A percentile compares a stretch with the other conserved stretches of the same genome.
Evolutionary conservation across 1,140 invertebrate species (phyloP).

Genomic region (Drosophila teissieri): DNA sequence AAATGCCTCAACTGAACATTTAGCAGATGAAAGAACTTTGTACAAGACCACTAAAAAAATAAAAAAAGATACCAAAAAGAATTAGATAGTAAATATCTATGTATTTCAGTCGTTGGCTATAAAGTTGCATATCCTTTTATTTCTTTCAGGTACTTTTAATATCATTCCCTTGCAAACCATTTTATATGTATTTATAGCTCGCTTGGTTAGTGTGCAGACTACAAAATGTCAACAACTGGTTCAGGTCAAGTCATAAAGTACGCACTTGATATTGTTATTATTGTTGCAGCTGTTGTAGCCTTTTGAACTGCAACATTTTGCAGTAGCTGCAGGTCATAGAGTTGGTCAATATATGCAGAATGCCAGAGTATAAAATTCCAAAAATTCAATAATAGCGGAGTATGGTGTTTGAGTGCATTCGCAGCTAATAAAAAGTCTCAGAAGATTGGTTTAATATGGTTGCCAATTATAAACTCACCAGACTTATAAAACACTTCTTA

Average conservation of each 20-base stretch:
- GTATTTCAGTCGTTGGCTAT: no score
- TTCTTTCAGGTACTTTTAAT: background rate
- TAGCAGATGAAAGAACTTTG: background rate
- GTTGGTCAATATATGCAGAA: conserved; percentile 1
- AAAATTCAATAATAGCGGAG: conserved; percentile 2
- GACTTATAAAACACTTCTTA: background rate
- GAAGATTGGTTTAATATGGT: no score
- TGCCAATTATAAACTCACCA: background rate
- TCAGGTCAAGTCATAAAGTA: conserved; percentile 14
- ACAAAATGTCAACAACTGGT: conserved; percentile 28
- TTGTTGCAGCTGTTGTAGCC: conserved; percentile 15
- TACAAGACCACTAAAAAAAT: background rate
- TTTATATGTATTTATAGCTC: background rate
- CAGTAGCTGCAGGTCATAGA: conserved; percentile 20
- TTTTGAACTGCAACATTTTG: conserved; percentile 14
- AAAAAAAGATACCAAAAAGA: background rate
- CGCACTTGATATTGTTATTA: conserved; percentile 14
- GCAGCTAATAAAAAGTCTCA: background rate
- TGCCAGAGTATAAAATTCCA: conserved; percentile 2
- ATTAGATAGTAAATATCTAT: background rate
- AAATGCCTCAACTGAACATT: conserved; percentile 12
- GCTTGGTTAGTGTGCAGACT: background rate
- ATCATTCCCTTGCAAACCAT: background rate
- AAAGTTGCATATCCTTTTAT: no score
- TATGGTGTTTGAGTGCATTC: background rate